A percentile compares a stretch with the other conserved stretches of the same genome.
phyloP scores from a whole-genome alignment of 2,888 invertebrate genomes.

The Agonum fuliginosum region DNA sequence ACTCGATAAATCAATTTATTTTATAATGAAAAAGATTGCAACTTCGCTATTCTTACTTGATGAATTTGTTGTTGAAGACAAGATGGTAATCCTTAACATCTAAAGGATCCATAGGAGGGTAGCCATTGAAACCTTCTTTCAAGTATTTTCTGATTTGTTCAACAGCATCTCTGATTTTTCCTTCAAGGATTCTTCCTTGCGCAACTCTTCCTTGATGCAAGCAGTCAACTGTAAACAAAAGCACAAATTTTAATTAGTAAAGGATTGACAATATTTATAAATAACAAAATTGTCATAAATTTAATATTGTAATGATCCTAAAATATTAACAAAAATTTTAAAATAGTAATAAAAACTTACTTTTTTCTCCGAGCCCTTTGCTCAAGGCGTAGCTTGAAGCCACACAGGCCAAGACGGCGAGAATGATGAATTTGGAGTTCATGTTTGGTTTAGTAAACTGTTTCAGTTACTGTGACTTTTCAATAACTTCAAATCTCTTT shows the following conservation, averaged over 20 bases:
- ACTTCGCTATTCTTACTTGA: conserved; percentile 21
- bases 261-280: not conserved
- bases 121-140: not conserved
- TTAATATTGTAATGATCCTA: not conserved
- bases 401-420: not conserved
- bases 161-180: not conserved
- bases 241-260: not conserved
- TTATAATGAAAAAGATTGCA: too few relatives aligned
- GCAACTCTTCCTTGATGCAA: not conserved
- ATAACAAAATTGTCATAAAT: not conserved
- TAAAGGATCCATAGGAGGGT: conserved; percentile 1
- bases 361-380: not conserved
- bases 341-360: conserved; percentile 4
- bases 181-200: not conserved
- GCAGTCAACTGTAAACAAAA: not conserved
- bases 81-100: not conserved
- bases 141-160: not conserved
- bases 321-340: not conserved
- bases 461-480: not conserved
- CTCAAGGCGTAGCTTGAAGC: not conserved
- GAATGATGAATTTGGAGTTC: conserved; percentile 5
- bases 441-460: conserved; percentile 3
- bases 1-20: too few relatives aligned
- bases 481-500: not conserved
- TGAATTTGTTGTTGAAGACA: not conserved